phyloP scores from a whole-genome alignment of 2,888 invertebrate species.

The Pogonocherus hispidulus region DNA sequence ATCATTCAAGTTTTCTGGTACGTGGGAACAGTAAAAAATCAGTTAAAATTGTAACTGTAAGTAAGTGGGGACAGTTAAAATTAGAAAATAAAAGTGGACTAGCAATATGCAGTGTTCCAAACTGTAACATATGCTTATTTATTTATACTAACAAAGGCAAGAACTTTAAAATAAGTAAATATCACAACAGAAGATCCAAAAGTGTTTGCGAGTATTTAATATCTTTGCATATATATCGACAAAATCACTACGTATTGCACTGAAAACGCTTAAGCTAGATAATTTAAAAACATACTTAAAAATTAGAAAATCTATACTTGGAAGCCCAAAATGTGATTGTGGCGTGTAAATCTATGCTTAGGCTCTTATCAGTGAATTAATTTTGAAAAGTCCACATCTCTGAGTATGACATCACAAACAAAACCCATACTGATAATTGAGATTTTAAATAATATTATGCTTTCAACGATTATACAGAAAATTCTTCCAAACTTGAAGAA shows the following conservation, averaged over 20 bases:
- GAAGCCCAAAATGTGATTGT: constrained; percentile 64
- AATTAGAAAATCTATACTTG: constrained; percentile 54
- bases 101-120: no score
- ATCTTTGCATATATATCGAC: neutral
- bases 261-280: constrained; percentile 38
- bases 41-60: no score
- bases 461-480: neutral
- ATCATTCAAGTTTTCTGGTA: no score
- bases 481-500: constrained; percentile 14
- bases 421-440: neutral
- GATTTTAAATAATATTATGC: no score
- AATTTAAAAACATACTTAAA: constrained; percentile 31
- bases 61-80: no score
- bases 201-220: neutral
- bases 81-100: no score
- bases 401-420: neutral
- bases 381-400: neutral
- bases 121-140: no score
- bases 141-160: neutral
- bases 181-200: neutral
- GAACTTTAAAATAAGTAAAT: neutral
- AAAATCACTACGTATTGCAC: constrained; percentile 30
- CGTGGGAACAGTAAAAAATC: no score
- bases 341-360: constrained; percentile 51
- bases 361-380: constrained; percentile 38